phyloP scores from a whole-genome alignment of 2,888 invertebrate species.

The Malthinus seriepunctatus region DNA sequence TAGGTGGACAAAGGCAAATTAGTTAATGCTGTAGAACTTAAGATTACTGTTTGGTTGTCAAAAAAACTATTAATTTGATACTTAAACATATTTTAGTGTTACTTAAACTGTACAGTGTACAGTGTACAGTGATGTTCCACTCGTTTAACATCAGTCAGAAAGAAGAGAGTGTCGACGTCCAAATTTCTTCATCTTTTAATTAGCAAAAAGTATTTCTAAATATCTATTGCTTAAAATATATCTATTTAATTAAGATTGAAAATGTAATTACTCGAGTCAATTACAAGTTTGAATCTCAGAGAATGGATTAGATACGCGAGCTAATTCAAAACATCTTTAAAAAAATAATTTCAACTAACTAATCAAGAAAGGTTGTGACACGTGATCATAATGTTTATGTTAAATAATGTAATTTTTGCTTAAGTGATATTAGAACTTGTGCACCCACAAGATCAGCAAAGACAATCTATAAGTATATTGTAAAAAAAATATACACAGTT shows the following conservation, averaged over 20 bases:
- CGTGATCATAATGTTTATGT: constrained; percentile 37
- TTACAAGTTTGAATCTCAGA: constrained; percentile 30
- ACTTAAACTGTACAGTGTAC: constrained; percentile 17
- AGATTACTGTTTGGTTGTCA: constrained; percentile 18
- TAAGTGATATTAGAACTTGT: constrained; percentile 42
- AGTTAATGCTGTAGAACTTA: constrained; percentile 26
- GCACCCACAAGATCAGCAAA: constrained; percentile 42
- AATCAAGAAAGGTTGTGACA: constrained; percentile 52
- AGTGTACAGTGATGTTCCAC: constrained; percentile 23
- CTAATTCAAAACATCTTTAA: constrained; percentile 23
- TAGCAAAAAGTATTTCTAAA: constrained; percentile 23
- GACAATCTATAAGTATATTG: constrained; percentile 35
- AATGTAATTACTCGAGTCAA: constrained; percentile 34
- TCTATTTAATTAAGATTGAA: constrained; percentile 23
- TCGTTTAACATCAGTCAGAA: constrained; percentile 20
- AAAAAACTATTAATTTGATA: constrained; percentile 23
- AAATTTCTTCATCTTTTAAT: constrained; percentile 17
- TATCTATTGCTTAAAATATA: constrained; percentile 26
- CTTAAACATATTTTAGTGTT: constrained; percentile 13
- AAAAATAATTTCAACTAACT: constrained; percentile 39
- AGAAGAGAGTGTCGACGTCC: constrained; percentile 19
- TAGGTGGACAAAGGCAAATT: constrained; percentile 24
- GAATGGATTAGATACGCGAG: constrained; percentile 21
- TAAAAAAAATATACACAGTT: constrained; percentile 15
- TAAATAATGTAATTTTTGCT: constrained; percentile 42